phyloP scores from a whole-genome alignment of 2,113 vertebrate species.

The Scartelaos histophorus region DNA sequence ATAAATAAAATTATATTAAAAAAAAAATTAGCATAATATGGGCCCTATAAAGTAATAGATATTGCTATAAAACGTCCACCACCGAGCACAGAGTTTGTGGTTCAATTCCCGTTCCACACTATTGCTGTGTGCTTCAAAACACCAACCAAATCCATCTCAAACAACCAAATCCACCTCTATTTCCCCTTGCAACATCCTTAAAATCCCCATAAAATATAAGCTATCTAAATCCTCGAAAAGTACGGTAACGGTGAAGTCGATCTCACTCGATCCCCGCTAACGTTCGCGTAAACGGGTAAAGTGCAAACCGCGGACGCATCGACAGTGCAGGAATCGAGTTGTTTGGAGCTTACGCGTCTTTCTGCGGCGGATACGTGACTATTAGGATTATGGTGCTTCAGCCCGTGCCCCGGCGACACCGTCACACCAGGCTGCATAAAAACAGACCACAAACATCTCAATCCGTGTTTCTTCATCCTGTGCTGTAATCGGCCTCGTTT shows the following conservation, averaged over 20 bases:
- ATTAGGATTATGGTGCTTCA: slow-evolving; percentile 25
- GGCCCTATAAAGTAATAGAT: background rate
- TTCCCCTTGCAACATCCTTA: background rate
- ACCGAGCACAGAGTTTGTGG: background rate
- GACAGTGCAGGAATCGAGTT: slow-evolving; percentile 10
- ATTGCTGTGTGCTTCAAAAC: background rate
- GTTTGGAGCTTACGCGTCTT: background rate
- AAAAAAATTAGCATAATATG: no score
- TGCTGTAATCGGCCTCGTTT: slow-evolving; percentile 56
- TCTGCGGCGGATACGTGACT: slow-evolving; percentile 39
- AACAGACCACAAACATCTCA: slow-evolving; percentile 28
- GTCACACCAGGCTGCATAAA: slow-evolving; percentile 33
- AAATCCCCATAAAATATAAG: background rate
- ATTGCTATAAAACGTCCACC: background rate
- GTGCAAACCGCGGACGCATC: background rate
- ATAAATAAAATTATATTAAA: no score
- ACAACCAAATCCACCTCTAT: background rate
- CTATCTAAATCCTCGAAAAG: background rate
- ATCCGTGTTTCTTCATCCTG: slow-evolving; percentile 43
- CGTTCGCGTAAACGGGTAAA: background rate
- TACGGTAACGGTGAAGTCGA: background rate
- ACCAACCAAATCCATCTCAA: background rate
- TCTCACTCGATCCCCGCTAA: background rate
- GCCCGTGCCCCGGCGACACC: slow-evolving; percentile 22
- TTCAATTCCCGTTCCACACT: background rate